Evolutionary conservation across 2,888 invertebrate genomes (phyloP), one percentile per base, ranked within the genome.

Genomic region (Ophion slaviceki): DNA sequence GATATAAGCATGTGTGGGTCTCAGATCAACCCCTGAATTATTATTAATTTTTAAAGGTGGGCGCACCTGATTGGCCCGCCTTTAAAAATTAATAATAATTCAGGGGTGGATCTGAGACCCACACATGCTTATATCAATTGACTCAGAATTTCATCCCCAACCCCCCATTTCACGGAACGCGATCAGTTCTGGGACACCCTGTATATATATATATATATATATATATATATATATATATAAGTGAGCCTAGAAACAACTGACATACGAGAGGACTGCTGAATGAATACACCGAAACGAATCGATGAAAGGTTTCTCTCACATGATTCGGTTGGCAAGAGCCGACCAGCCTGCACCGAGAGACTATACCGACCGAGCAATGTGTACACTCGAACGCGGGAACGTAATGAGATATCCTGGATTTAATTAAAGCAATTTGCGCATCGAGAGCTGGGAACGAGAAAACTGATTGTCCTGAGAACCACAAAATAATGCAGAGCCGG

Each of bases 381-480:
- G 64, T 66, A 77, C 66, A 88, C 82, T 88, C 89, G 88, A 89
- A 89, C 90, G 89, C 89, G 90, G 89, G 85, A 85, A 85, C 85
- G 70, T 85, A 82, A 85, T 87, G 89, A 86, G 84, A 82, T 84
- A 89, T 88, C 87, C 87, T 87, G 88, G 89, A 90, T 91, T 90
- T 90, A 91, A 91, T 91, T 91, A 90, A 91, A 88, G 88, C 89
- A 86, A 88, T 88, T 91, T 88, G 90, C 90, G 88, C 90, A 91
- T 91, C 87, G 89, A 87, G 86, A 90, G 91, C 91, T 92, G 92
- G 91, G 92, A 92, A 92, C 92, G 88, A 88, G 89, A 87, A 90
- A 88, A 90, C 87, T 87, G 82, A 72, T 86, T 88, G 85, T 89
- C 91, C 89, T 92, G 92, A 91, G 91, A 92, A 92, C 89, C 89